These are phyloP conservation scores for Carterocephalus palaemon DNA, from an alignment of 2,888 invertebrate genomes.

Conservation along the genomic window DNA sequence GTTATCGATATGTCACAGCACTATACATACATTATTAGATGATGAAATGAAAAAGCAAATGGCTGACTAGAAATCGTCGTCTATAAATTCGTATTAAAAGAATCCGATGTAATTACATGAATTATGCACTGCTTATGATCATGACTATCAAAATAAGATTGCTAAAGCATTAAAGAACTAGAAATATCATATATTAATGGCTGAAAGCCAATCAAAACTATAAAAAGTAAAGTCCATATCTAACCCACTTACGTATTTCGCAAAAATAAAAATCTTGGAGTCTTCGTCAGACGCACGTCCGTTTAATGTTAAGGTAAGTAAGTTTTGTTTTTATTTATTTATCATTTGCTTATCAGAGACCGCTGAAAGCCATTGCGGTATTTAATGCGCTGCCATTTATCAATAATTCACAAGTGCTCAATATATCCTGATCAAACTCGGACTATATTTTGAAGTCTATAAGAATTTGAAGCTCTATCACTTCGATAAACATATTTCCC, in stretches of 20 bases:
- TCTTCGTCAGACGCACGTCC: conserved; percentile 60
- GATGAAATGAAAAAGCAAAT: conserved; percentile 76
- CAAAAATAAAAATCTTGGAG: conserved; percentile 52
- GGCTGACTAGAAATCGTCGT: conserved; percentile 74
- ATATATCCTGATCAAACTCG: not conserved
- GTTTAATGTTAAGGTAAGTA: conserved; percentile 64
- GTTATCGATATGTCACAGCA: conserved; percentile 21
- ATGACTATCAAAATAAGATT: conserved; percentile 79
- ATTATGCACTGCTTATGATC: conserved; percentile 79
- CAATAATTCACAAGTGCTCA: conserved; percentile 27
- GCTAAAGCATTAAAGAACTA: conserved; percentile 56
- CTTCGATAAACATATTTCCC: not conserved
- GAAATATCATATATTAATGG: conserved; percentile 60
- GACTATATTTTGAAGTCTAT: not conserved
- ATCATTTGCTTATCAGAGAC: conserved; percentile 27
- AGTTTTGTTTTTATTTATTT: conserved; percentile 41
- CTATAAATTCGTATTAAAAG: conserved; percentile 60
- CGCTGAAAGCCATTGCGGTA: conserved; percentile 31
- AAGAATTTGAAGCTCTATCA: not conserved
- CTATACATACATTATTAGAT: conserved; percentile 21
- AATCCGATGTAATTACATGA: conserved; percentile 81
- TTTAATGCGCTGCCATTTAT: conserved; percentile 33
- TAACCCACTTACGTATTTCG: conserved; percentile 57
- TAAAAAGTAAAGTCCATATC: conserved; percentile 51
- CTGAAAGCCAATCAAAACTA: conserved; percentile 49